Percentiles rank a stretch among this genome's conserved stretches.
Conservation (phyloP, 2,888 invertebrate species). For the Heliconius sara region DNA sequence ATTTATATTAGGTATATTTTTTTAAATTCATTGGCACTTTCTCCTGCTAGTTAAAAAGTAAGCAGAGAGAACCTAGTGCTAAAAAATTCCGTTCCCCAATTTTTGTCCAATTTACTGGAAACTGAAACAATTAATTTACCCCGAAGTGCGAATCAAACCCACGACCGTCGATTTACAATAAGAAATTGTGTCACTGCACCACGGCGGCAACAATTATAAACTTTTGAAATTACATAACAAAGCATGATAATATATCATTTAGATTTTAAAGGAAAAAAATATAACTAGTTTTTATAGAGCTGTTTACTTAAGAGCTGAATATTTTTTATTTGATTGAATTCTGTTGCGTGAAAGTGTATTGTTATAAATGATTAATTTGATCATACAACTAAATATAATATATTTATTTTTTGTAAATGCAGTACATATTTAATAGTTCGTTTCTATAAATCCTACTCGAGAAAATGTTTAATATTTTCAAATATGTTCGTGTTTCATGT, state of each 20-base stretch:
- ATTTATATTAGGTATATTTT: neutral
- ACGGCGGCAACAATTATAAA: neutral
- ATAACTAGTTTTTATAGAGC: neutral
- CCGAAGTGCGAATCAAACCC: neutral
- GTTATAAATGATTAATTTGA: neutral
- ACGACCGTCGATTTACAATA: neutral
- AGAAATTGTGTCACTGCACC: neutral
- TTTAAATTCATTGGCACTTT: too few relatives aligned
- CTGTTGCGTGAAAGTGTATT: constrained; percentile 4
- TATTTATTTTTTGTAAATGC: too few relatives aligned
- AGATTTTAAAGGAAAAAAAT: neutral
- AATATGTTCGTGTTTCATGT: too few relatives aligned
- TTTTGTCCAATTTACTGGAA: too few relatives aligned
- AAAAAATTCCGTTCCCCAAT: neutral
- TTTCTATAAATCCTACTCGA: too few relatives aligned
- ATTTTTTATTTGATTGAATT: neutral
- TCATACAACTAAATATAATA: too few relatives aligned
- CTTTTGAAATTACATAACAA: neutral
- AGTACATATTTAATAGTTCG: too few relatives aligned
- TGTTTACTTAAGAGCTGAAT: neutral
- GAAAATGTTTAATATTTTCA: too few relatives aligned
- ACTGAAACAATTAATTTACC: neutral
- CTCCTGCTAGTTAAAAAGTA: neutral
- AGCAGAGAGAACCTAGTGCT: neutral
- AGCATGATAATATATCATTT: neutral